These are phyloP conservation scores for Poecilobothrus nobilitatus DNA, from an alignment of 2,888 invertebrate genomes.

Conservation along the genomic window DNA sequence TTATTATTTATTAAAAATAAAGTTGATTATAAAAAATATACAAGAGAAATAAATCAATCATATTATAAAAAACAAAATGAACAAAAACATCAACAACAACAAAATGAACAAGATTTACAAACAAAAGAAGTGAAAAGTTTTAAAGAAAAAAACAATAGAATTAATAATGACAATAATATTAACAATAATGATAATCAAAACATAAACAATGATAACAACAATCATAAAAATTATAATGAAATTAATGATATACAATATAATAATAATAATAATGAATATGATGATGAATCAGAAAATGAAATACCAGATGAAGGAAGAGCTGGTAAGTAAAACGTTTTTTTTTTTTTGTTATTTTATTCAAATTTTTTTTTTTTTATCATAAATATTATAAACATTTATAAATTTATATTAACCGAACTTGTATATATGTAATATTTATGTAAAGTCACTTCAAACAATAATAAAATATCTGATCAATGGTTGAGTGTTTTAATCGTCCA, in stretches of 20 bases:
- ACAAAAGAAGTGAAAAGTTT: not conserved
- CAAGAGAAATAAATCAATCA: slow-evolving; percentile 45
- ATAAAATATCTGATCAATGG: too few relatives aligned
- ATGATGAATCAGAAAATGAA: slow-evolving; percentile 30
- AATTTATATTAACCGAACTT: too few relatives aligned
- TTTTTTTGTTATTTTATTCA: too few relatives aligned
- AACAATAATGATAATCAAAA: not conserved
- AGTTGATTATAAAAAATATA: slow-evolving; percentile 51
- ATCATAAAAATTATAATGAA: slow-evolving; percentile 13
- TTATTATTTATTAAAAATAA: slow-evolving; percentile 57
- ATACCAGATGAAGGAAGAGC: slow-evolving; percentile 31
- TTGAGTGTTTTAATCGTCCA: too few relatives aligned
- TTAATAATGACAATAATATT: not conserved
- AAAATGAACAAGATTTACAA: not conserved
- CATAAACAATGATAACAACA: slow-evolving; percentile 27
- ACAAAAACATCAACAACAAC: not conserved
- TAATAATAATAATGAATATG: slow-evolving; percentile 21
- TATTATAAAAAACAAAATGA: not conserved
- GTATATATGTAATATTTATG: too few relatives aligned
- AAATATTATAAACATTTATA: too few relatives aligned
- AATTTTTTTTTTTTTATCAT: too few relatives aligned
- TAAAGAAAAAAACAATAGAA: not conserved
- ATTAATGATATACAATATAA: slow-evolving; percentile 27
- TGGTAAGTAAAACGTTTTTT: slow-evolving; percentile 25
- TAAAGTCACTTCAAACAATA: too few relatives aligned